Percentiles rank a stretch among this genome's conserved stretches.
These are phyloP conservation scores for Tanypteryx hageni DNA, from an alignment of 2,888 invertebrate genomes.

Conservation along the genomic window DNA sequence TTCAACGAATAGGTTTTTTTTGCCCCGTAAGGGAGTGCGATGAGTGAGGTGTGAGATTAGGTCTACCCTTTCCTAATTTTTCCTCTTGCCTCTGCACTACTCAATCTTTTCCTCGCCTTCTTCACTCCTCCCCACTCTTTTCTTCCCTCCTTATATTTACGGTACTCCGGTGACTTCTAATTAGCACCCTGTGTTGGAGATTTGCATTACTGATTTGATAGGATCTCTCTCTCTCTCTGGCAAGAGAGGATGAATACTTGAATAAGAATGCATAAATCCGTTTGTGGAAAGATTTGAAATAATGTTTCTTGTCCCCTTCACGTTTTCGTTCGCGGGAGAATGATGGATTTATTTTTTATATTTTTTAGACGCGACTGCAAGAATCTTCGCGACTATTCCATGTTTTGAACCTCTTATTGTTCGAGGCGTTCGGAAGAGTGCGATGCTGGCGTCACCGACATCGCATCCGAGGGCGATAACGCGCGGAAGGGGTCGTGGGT, in stretches of 20 bases:
- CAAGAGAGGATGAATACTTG: neutral
- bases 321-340: neutral
- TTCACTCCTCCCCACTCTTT: neutral
- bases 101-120: slow-evolving; percentile 5
- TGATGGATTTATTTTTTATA: neutral
- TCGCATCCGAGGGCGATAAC: neutral
- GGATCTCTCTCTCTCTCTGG: slow-evolving; percentile 10
- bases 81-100: neutral
- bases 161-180: slow-evolving; percentile 44
- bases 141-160: slow-evolving; percentile 45
- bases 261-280: slow-evolving; percentile 8
- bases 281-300: neutral
- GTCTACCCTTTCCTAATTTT: neutral
- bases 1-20: neutral
- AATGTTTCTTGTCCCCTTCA: neutral
- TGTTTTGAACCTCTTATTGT: neutral
- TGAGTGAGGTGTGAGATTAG: neutral
- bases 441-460: neutral
- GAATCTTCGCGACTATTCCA: neutral
- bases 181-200: slow-evolving; percentile 23
- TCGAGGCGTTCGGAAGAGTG: neutral
- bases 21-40: neutral
- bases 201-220: slow-evolving; percentile 60
- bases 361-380: neutral
- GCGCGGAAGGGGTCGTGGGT: neutral